Conservation (phyloP, 2,888 invertebrate genomes). For the Lordiphosa andalusiaca region DNA sequence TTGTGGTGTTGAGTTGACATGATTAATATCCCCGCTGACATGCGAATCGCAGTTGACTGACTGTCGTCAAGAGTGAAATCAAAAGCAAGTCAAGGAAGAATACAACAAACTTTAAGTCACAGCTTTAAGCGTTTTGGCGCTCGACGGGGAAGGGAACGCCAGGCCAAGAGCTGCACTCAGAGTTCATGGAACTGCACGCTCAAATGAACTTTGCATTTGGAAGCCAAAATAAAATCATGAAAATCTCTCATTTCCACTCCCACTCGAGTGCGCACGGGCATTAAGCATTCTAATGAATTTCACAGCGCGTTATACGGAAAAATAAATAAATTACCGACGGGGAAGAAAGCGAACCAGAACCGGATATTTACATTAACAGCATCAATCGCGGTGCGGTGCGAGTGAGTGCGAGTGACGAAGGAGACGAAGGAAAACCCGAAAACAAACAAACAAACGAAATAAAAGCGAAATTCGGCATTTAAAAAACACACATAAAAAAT, state of each 20-base stretch:
- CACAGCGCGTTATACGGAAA: slow-evolving; percentile 40
- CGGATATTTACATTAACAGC: slow-evolving; percentile 44
- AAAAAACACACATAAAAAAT: slow-evolving; percentile 76
- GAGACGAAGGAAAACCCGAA: slow-evolving; percentile 9
- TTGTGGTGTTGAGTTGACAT: slow-evolving; percentile 69
- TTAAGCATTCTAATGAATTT: slow-evolving; percentile 57
- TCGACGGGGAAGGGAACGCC: not conserved
- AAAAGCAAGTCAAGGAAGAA: slow-evolving; percentile 46
- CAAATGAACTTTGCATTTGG: slow-evolving; percentile 18
- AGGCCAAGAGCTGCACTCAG: not conserved
- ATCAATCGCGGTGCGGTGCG: slow-evolving; percentile 40
- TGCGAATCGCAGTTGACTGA: slow-evolving; percentile 70
- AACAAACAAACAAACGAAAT: slow-evolving; percentile 30
- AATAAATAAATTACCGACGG: slow-evolving; percentile 37
- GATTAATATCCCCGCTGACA: slow-evolving; percentile 78
- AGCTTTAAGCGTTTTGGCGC: slow-evolving; percentile 6
- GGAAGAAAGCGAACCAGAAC: slow-evolving; percentile 15
- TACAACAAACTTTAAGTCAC: slow-evolving; percentile 5
- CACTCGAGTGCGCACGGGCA: slow-evolving; percentile 10
- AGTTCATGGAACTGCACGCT: slow-evolving; percentile 20
- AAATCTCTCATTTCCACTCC: slow-evolving; percentile 26
- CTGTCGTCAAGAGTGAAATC: slow-evolving; percentile 69
- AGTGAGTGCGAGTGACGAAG: slow-evolving; percentile 12
- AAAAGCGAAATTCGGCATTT: slow-evolving; percentile 56
- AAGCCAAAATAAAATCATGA: slow-evolving; percentile 23